Conservation (phyloP, 2,888 invertebrate species). For the Acanthococcus lagerstroemiae region DNA sequence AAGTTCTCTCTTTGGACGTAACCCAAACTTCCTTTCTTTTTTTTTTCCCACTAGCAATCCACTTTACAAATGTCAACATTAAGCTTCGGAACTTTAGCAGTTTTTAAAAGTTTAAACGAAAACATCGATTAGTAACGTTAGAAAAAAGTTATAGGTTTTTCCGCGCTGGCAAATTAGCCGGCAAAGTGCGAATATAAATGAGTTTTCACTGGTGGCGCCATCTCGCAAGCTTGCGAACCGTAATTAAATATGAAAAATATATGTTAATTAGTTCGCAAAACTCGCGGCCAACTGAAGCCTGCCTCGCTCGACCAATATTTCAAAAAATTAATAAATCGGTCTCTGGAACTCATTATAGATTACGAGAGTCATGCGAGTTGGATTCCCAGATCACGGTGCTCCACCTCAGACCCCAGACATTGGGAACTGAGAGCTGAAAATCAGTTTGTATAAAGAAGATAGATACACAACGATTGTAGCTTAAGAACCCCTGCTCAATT, state of each 20-base stretch:
- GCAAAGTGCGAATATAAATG: not conserved
- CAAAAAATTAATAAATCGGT: constrained; percentile 6
- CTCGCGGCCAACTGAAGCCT: not conserved
- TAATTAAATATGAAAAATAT: constrained; percentile 6
- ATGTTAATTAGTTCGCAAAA: not conserved
- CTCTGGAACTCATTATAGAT: not conserved
- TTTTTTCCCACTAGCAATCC: not conserved
- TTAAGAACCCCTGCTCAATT: not conserved
- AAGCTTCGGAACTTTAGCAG: not conserved
- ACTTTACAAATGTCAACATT: constrained; percentile 2
- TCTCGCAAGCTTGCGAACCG: not conserved
- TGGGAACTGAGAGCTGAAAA: too few relatives aligned
- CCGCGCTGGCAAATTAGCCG: not conserved
- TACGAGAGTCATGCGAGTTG: too few relatives aligned
- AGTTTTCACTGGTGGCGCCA: not conserved
- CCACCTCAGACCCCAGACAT: too few relatives aligned
- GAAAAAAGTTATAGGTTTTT: not conserved
- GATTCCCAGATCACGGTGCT: too few relatives aligned
- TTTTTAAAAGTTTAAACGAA: constrained; percentile 1
- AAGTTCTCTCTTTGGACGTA: not conserved
- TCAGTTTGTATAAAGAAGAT: too few relatives aligned
- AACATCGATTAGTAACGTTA: constrained; percentile 3
- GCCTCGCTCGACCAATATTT: constrained; percentile 1
- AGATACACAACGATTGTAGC: not conserved
- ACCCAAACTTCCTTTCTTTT: not conserved